Evolutionary conservation across 2,113 vertebrate genomes (phyloP).

Genomic region (Phyllopteryx taeniolatus): DNA sequence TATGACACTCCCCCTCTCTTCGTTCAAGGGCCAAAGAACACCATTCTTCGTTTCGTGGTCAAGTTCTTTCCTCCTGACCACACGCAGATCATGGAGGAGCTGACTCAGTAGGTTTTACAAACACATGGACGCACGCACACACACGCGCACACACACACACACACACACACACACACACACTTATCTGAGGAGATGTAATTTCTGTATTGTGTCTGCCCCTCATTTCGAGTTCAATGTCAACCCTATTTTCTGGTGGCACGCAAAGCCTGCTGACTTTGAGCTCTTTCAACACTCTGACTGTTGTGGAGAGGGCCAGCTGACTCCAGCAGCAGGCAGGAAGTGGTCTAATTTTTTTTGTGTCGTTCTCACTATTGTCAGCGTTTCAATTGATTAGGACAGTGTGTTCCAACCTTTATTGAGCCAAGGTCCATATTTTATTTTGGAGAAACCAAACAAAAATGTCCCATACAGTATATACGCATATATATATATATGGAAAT

Average conservation of each 20-base stretch:
- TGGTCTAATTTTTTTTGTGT: constrained; percentile 30
- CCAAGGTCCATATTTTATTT: background rate
- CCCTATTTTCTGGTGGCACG: background rate
- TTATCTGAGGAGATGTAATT: constrained; percentile 7
- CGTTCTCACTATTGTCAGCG: constrained; percentile 1
- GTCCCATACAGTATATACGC: background rate
- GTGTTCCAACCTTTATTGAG: background rate
- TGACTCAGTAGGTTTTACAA: constrained; percentile 83
- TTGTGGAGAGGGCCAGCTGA: constrained; percentile 7
- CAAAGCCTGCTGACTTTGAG: background rate
- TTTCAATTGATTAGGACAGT: background rate
- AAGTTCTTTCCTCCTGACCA: constrained; percentile 99
- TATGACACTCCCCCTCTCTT: background rate
- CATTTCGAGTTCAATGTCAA: background rate
- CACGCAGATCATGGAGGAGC: constrained; percentile 90
- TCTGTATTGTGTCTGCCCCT: background rate
- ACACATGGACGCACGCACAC: background rate
- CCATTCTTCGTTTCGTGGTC: constrained; percentile 92
- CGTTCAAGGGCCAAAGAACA: constrained; percentile 85
- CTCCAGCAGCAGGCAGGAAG: constrained; percentile 37
- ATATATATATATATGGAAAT: too few species aligned
- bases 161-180: background rate
- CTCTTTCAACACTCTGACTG: constrained; percentile 12
- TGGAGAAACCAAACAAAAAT: too few species aligned
- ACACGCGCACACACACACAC: too few species aligned